Evolutionary conservation across 1,140 invertebrate species (phyloP).

Genomic region (Tetramorium parvispinum): DNA sequence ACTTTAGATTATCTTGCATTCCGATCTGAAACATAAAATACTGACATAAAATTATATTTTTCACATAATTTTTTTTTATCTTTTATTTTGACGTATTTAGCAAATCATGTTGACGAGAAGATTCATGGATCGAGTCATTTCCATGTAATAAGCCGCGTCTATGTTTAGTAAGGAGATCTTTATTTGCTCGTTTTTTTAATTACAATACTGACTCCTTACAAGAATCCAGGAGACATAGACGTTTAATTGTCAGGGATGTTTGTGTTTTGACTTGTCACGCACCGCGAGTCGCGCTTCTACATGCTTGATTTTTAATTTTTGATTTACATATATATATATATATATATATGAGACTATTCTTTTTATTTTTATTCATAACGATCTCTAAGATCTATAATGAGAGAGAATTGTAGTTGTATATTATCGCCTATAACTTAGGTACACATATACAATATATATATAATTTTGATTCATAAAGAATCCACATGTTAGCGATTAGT

Average conservation of each 20-base stretch:
- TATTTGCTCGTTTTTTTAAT: conserved; percentile 34
- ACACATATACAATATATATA: neutral
- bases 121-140: conserved; percentile 23
- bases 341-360: conserved; percentile 34
- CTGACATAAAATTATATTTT: neutral
- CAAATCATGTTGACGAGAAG: neutral
- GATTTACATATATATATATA: neutral
- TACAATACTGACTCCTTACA: conserved; percentile 35
- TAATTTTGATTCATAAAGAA: conserved; percentile 44
- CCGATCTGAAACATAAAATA: neutral
- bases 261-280: conserved; percentile 41
- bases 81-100: neutral
- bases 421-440: conserved; percentile 50
- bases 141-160: neutral
- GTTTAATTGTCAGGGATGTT: conserved; percentile 14
- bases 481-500: conserved; percentile 66
- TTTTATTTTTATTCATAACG: conserved; percentile 52
- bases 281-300: conserved; percentile 52
- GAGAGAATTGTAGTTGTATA: conserved; percentile 58
- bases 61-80: neutral
- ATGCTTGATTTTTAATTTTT: conserved; percentile 25
- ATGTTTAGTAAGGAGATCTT: conserved; percentile 2
- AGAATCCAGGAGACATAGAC: conserved; percentile 34
- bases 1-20: neutral
- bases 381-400: conserved; percentile 53